Conservation (phyloP, 2,888 invertebrate species). For the Graphium colonna region DNA sequence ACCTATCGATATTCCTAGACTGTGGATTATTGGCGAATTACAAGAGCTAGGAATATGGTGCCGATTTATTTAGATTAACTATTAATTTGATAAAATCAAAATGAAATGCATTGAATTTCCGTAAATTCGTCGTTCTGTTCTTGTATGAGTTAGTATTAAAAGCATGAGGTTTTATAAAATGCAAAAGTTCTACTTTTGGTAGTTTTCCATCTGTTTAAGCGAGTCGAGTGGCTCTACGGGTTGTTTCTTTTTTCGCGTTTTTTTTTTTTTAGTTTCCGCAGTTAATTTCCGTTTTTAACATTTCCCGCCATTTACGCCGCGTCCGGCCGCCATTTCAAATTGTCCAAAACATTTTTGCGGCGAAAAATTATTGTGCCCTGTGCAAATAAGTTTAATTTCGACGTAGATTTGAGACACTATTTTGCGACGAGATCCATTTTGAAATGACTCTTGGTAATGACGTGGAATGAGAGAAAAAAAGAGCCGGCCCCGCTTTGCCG, state of each 20-base stretch:
- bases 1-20: no score
- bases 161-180: background rate
- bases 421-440: conserved; percentile 3
- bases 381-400: background rate
- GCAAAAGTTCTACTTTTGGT: background rate
- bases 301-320: background rate
- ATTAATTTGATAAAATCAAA: no score
- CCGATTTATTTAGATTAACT: no score
- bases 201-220: background rate
- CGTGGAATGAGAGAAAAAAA: conserved; percentile 1
- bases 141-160: background rate
- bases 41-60: no score
- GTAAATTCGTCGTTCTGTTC: no score
- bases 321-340: background rate
- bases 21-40: no score
- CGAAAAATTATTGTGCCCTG: background rate
- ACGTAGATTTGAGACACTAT: background rate
- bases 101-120: no score
- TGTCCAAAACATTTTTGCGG: background rate
- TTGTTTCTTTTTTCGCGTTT: no score
- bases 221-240: background rate
- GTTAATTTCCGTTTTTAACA: background rate
- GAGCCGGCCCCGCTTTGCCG: background rate
- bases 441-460: conserved; percentile 7
- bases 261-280: background rate